Evolutionary conservation across 2,113 vertebrate genomes (phyloP).

Genomic region (Microtus pennsylvanicus): DNA sequence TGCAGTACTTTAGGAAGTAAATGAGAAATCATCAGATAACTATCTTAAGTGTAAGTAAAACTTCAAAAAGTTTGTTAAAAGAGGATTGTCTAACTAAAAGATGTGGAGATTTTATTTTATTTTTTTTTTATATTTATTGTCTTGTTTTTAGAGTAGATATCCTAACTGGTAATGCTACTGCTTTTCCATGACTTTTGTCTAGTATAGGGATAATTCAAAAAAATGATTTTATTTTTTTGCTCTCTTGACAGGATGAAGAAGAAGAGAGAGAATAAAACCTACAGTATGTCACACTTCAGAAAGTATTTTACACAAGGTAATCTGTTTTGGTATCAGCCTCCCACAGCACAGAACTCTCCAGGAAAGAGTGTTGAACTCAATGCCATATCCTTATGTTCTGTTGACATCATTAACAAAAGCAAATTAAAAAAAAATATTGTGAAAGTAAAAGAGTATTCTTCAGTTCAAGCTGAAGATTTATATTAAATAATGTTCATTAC

Average conservation of each 20-base stretch:
- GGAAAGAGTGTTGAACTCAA: not conserved
- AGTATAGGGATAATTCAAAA: not conserved
- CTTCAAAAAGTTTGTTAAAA: not conserved
- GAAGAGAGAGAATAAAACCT: not conserved
- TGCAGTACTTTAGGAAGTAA: not conserved
- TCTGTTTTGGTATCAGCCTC: not conserved
- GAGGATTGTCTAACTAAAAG: not conserved
- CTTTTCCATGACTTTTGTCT: not conserved
- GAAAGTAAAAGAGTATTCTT: not conserved
- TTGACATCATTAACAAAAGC: not conserved
- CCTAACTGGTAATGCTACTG: not conserved
- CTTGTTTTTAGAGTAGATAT: not conserved
- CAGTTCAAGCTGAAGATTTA: not conserved
- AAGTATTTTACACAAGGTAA: not conserved
- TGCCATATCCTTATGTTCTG: not conserved
- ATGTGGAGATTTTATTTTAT: not conserved
- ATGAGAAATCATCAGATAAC: not conserved
- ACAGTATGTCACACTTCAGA: not conserved
- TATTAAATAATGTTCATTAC: not conserved
- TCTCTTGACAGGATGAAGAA: not conserved
- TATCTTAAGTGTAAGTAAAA: not conserved
- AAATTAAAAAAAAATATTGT: not conserved
- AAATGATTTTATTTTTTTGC: not conserved
- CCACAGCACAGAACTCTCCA: not conserved
- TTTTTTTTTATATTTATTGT: not conserved